These are phyloP conservation scores for Esperia sulphurella DNA, from an alignment of 2,888 invertebrate genomes.

Conservation along the genomic window DNA sequence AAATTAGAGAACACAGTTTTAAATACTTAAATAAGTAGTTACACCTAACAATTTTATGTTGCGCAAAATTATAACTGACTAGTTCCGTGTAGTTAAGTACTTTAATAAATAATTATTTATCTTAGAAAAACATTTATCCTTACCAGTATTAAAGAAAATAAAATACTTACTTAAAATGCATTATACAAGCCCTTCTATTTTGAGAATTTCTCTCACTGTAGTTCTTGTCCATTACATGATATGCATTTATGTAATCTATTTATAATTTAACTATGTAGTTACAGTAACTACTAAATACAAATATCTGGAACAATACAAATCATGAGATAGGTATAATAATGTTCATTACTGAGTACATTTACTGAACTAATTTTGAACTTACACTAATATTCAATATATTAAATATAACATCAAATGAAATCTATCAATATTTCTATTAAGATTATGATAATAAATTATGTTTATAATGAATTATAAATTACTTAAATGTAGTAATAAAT, in stretches of 20 bases:
- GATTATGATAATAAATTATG: constrained; percentile 75
- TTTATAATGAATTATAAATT: constrained; percentile 68
- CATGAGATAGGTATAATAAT: constrained; percentile 49
- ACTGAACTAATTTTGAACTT: constrained; percentile 71
- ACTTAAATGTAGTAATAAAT: constrained; percentile 78
- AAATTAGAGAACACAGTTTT: constrained; percentile 76
- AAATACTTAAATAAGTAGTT: constrained; percentile 54
- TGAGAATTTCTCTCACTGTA: constrained; percentile 50
- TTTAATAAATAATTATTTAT: constrained; percentile 73
- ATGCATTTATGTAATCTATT: constrained; percentile 65
- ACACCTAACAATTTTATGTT: constrained; percentile 58
- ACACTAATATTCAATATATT: constrained; percentile 70
- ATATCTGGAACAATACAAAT: constrained; percentile 58
- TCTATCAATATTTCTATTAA: constrained; percentile 68
- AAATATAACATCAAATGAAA: constrained; percentile 74
- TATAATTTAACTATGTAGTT: constrained; percentile 67
- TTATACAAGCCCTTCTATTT: constrained; percentile 56
- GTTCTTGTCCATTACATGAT: constrained; percentile 53
- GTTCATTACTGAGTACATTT: constrained; percentile 53
- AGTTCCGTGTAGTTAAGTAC: constrained; percentile 79
- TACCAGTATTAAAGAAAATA: constrained; percentile 54
- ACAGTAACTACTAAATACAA: constrained; percentile 59
- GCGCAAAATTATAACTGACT: constrained; percentile 80
- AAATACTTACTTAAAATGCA: constrained; percentile 65
- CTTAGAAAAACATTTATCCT: constrained; percentile 75